Percentiles rank a stretch among this genome's conserved stretches.
Evolutionary conservation across 2,113 vertebrate genomes (phyloP).

Genomic region (Potamarius usumacintae): DNA sequence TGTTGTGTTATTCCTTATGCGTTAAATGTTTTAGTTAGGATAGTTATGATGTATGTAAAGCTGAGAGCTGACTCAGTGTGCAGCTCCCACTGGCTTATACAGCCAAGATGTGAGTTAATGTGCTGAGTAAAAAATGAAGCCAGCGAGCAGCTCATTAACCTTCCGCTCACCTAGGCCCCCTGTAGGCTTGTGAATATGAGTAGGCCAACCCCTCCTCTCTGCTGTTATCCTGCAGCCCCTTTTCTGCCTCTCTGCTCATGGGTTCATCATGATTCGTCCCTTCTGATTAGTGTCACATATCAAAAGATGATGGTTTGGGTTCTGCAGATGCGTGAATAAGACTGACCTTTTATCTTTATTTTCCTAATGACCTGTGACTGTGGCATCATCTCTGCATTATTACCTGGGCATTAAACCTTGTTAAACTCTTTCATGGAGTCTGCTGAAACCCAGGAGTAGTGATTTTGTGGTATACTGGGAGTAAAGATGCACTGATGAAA

Average conservation of each 20-base stretch:
- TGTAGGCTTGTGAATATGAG: slow-evolving; percentile 1
- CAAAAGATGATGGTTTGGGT: background rate
- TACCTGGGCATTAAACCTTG: background rate
- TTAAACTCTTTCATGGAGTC: background rate
- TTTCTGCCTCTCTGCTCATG: background rate
- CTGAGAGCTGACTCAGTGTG: background rate
- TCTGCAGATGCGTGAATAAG: background rate
- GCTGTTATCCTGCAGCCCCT: background rate
- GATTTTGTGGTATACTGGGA: background rate
- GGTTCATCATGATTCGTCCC: background rate
- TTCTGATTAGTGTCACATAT: no score
- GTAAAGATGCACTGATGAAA: background rate
- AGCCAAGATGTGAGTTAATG: background rate
- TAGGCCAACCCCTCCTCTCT: background rate
- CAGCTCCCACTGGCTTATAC: background rate
- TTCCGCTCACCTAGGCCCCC: slow-evolving; percentile 5
- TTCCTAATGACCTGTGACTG: background rate
- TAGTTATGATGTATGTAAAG: background rate
- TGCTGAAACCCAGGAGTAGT: background rate
- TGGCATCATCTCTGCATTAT: background rate
- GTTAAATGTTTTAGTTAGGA: background rate
- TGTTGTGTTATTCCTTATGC: background rate
- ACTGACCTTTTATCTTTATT: background rate
- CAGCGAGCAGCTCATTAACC: slow-evolving; percentile 1
- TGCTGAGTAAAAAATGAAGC: background rate